These are phyloP conservation scores for Caenorhabditis drosophilae DNA, from an alignment of 2,888 invertebrate genomes.

Conservation along the genomic window DNA sequence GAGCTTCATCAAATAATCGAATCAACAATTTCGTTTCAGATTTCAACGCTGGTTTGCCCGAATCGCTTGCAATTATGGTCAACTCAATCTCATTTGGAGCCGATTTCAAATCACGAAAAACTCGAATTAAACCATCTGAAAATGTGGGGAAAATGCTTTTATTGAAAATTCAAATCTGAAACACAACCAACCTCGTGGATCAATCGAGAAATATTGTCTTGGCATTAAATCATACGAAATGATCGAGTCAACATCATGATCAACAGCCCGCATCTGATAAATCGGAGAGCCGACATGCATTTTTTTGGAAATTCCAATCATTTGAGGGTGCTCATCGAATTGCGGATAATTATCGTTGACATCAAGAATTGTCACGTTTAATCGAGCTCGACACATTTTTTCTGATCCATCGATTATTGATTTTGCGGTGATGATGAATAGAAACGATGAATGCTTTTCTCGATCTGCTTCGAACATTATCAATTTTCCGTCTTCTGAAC, in stretches of 20 bases:
- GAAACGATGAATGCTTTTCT: constrained; percentile 47
- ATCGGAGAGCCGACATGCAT: constrained; percentile 24
- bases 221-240: constrained; percentile 45
- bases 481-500: constrained; percentile 50
- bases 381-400: constrained; percentile 27
- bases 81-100: constrained; percentile 44
- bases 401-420: background rate
- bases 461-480: constrained; percentile 60
- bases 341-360: constrained; percentile 65
- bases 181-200: constrained; percentile 17
- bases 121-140: constrained; percentile 34
- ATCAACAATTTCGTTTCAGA: constrained; percentile 37
- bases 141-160: no score
- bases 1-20: constrained; percentile 21
- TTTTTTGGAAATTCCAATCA: constrained; percentile 34
- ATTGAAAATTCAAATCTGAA: no score
- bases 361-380: constrained; percentile 61
- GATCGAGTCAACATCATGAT: constrained; percentile 47
- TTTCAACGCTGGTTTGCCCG: constrained; percentile 56
- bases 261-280: constrained; percentile 45
- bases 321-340: constrained; percentile 43
- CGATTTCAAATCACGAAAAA: constrained; percentile 19
- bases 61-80: constrained; percentile 49
- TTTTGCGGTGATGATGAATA: constrained; percentile 49
- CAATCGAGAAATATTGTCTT: constrained; percentile 39